Percentiles rank a stretch among this genome's conserved stretches.
Evolutionary conservation across 2,888 invertebrate genomes (phyloP).

Genomic region (Sussaba pulchella): DNA sequence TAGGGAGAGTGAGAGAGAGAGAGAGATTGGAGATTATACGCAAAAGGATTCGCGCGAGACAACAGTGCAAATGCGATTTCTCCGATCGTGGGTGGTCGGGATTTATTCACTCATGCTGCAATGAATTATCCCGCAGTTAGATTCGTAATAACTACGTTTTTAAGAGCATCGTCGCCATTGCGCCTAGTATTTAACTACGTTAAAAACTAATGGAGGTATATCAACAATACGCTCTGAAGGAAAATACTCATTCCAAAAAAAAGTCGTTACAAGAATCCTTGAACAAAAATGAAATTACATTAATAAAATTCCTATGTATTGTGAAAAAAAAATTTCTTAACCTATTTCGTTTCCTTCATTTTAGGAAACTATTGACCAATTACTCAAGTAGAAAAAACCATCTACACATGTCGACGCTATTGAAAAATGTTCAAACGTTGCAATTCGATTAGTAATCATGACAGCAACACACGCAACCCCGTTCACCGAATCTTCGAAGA

Average conservation of each 20-base stretch:
- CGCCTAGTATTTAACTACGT: not conserved
- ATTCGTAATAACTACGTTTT: constrained; percentile 48
- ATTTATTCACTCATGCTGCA: constrained; percentile 40
- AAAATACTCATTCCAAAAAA: not conserved
- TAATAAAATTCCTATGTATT: not conserved
- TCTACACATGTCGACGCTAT: too few species aligned
- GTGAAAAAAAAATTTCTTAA: too few species aligned
- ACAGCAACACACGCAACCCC: too few species aligned
- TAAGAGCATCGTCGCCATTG: constrained; percentile 24
- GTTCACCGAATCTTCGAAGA: too few species aligned
- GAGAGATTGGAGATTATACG: constrained; percentile 52
- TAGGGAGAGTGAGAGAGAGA: not conserved
- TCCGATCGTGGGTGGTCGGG: constrained; percentile 59
- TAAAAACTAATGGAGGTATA: not conserved
- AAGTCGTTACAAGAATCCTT: not conserved
- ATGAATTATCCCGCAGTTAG: constrained; percentile 43
- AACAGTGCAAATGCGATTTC: constrained; percentile 53
- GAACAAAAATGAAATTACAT: not conserved
- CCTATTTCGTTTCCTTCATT: too few species aligned
- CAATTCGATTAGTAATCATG: too few species aligned
- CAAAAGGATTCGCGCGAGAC: constrained; percentile 51
- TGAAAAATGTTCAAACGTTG: too few species aligned
- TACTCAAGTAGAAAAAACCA: too few species aligned
- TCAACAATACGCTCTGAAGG: not conserved
- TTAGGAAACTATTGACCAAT: too few species aligned